phyloP scores from a whole-genome alignment of 2,888 invertebrate species.

The Stenoptilia bipunctidactyla region DNA sequence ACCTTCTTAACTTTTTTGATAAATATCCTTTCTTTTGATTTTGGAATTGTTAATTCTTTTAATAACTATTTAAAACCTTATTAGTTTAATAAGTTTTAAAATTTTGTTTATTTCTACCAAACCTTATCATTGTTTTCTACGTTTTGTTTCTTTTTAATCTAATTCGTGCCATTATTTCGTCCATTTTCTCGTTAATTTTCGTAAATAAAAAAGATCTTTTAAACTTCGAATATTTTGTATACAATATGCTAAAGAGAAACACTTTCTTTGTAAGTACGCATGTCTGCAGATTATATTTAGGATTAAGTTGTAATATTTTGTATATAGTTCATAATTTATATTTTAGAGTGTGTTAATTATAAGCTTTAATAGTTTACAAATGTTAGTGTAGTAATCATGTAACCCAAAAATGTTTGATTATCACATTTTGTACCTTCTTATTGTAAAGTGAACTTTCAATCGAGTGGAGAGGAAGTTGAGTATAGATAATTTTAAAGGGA shows the following conservation, averaged over 20 bases:
- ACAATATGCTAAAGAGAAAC: too few species aligned
- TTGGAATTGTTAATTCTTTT: too few species aligned
- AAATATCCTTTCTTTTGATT: too few species aligned
- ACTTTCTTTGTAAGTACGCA: slow-evolving; percentile 1
- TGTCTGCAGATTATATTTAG: not conserved
- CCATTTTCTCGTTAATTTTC: too few species aligned
- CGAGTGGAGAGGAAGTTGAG: too few species aligned
- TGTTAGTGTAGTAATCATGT: not conserved
- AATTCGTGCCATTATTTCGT: slow-evolving; percentile 28
- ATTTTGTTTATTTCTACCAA: too few species aligned
- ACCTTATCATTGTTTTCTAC: slow-evolving; percentile 17
- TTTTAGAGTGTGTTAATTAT: slow-evolving; percentile 43
- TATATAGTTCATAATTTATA: slow-evolving; percentile 64
- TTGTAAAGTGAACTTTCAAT: not conserved
- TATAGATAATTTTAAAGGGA: not conserved
- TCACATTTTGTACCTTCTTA: not conserved
- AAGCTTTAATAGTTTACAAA: slow-evolving; percentile 64
- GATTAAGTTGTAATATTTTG: slow-evolving; percentile 56
- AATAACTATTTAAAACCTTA: too few species aligned
- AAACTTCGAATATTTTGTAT: too few species aligned
- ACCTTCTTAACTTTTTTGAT: too few species aligned
- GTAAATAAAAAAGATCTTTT: too few species aligned
- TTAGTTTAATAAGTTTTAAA: too few species aligned
- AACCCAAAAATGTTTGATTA: slow-evolving; percentile 12
- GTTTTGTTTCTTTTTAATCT: slow-evolving; percentile 26